Base-by-base conservation (phyloP, 2,888 invertebrate species). In the Nephrotoma guestfalica region DNA sequence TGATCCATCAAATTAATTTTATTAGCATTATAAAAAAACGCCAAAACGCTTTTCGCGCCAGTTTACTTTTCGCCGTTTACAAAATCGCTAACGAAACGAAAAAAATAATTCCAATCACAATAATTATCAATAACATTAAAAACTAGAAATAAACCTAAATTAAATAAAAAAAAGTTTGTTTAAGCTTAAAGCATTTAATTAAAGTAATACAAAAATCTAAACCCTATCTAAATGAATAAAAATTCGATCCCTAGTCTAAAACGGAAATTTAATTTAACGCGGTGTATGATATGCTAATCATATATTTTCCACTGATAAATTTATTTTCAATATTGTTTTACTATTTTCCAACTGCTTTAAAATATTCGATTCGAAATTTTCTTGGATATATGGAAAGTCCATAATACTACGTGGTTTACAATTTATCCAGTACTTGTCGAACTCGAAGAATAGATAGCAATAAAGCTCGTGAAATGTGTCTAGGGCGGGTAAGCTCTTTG, bases 341-440 rank as follows among this genome's bases (percentile, higher is more conserved):
- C 95, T 94, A 90, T 96, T 94, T 86, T 94, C 93, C 87, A 97
- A 92, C 87, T 93, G 93, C 88, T 92, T 91, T 89, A 94, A 93
- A 86, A 97, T 94, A 87, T 94, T 93, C 88, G 93, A 94, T 90
- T 97, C 97, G 92, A 98, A 99, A 89, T 94, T 95, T 89, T 96
- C 95, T 90, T 96, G 95, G 87, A 99, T 96, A 85, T 93, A 93
- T 45, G 97, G 96, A 91, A 99, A 99, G 90, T 98, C 97, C 99
- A 99, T 99, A 88, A 99, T 97, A 90, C 97, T 96, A 88, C 94
- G 94, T 0, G 99, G 99, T 89, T 97, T 97, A 40, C 97, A 96
- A 88, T 95, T 94, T 88, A 98, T 94, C 99, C 99, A 99, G 91
- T 97, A 96, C 89, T 96, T 95, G 92, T 98, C 98, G 92, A 99